Evolutionary conservation across 2,888 invertebrate genomes (phyloP), one percentile per base, ranked within the genome.

Genomic region (Phengaris alcon): DNA sequence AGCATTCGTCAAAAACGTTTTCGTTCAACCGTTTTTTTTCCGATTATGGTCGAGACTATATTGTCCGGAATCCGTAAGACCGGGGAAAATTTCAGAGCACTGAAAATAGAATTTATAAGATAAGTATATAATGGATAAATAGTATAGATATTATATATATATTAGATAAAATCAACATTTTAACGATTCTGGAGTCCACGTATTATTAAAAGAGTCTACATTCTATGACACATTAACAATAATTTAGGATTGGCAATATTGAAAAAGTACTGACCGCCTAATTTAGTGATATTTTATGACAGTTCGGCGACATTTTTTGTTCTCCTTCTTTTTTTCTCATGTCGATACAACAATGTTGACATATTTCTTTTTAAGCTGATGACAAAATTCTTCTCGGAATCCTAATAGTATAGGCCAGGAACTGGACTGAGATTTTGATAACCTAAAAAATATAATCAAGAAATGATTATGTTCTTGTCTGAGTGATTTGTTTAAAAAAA

Each of bases 341-440:
- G 48, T 51, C 12, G 22, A 48, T 15, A 70, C 82, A 81, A 84
- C 85, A 86, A 85, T 83, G 83, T 85, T 86, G 85, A 82, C 84
- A 84, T 88, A 87, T 87, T 83, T 82, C 78, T 83, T 83, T 84
- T 84, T 84, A 85, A 83, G 82, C 81, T 80, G 84, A 86, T 83
- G 88, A 89, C 88, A 89, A 83, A 84, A 82, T 87, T 87, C 85
- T 91, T 91, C 92, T 88, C 78, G 85, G 92, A 92, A 92, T 82
- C 82, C 78, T 79, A 81, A 85, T 70, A 70, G 70, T 81, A 85
- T 70, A 70, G 70, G 3, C 22, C 70, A 48, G 51, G 52, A 70
- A 9, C 52, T 22, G 10, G 2, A 9, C 22, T 2, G 59, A 59
- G 15, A 15, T 22, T 59, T 59, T 9, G 2, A 10, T 15, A 7